Percentiles rank a stretch among this genome's conserved stretches.
phyloP scores from a whole-genome alignment of 92 coral and sea anemone species.

The Palythoa grandiflora region DNA sequence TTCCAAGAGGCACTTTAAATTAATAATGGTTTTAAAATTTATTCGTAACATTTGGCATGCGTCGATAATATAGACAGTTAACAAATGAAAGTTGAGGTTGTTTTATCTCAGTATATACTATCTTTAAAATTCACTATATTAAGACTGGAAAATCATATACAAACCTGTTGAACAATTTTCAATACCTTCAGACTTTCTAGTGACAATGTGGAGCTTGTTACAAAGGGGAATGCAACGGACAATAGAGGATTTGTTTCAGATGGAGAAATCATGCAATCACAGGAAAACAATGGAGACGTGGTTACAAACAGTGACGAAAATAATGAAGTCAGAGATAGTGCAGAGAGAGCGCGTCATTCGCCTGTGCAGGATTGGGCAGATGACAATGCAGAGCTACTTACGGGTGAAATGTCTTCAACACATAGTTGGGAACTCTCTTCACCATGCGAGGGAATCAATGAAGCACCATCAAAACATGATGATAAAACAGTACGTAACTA shows the following conservation, averaged over 20 bases:
- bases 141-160: too few relatives aligned
- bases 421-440: neutral
- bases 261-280: neutral
- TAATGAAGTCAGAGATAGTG: neutral
- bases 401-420: neutral
- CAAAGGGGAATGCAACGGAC: neutral
- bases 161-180: neutral
- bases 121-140: too few relatives aligned
- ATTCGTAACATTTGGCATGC: too few relatives aligned
- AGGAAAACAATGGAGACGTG: neutral
- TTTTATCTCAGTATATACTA: too few relatives aligned
- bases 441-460: neutral
- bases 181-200: neutral
- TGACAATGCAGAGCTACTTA: neutral
- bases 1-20: too few relatives aligned
- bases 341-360: neutral
- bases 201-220: constrained; percentile 27
- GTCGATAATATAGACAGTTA: too few relatives aligned
- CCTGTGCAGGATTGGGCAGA: neutral
- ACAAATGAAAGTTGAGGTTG: too few relatives aligned
- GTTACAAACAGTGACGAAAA: neutral
- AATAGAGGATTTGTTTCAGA: neutral
- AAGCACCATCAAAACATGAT: neutral
- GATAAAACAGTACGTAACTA: neutral
- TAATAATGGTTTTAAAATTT: too few relatives aligned